phyloP scores from a whole-genome alignment of 2,888 invertebrate genomes.

The Hirtodrosophila cameraria region DNA sequence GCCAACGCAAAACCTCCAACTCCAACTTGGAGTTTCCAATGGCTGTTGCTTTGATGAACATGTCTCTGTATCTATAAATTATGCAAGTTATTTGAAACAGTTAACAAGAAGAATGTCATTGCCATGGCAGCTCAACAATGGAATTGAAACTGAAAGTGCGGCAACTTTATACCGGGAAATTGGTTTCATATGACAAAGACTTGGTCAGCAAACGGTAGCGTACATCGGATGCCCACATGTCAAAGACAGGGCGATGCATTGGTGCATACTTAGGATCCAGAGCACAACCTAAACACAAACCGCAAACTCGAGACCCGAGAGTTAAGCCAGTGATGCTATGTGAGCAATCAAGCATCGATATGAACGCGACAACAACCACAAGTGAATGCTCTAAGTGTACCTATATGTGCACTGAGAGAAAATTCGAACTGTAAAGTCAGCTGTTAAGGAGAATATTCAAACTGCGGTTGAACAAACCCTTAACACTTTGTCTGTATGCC shows the following conservation, averaged over 20 bases:
- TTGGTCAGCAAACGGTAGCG: conserved; percentile 10
- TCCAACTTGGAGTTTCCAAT: conserved; percentile 14
- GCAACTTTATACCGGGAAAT: conserved; percentile 40
- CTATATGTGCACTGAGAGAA: neutral
- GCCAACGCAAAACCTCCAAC: conserved; percentile 4
- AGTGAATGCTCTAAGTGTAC: conserved; percentile 11
- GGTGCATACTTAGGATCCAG: conserved; percentile 12
- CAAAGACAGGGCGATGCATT: conserved; percentile 30
- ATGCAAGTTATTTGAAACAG: conserved; percentile 37
- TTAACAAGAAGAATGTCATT: conserved; percentile 26
- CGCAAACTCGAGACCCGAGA: conserved; percentile 40
- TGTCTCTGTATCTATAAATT: conserved; percentile 30
- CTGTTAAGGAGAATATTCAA: too few relatives aligned
- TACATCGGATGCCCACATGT: conserved; percentile 29
- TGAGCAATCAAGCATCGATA: conserved; percentile 47
- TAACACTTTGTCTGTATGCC: too few relatives aligned
- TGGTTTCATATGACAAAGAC: conserved; percentile 55
- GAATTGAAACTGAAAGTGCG: conserved; percentile 66
- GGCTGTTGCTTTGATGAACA: neutral
- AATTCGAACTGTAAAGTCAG: too few relatives aligned
- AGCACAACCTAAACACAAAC: conserved; percentile 10
- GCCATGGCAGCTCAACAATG: conserved; percentile 7
- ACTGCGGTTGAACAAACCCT: too few relatives aligned
- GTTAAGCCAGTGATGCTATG: conserved; percentile 21
- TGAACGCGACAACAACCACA: conserved; percentile 55